Percentiles rank a stretch among this genome's conserved stretches.
These are phyloP conservation scores for Sus cebifrons DNA, from an alignment of 2,797 vertebrate species.

Conservation along the genomic window DNA sequence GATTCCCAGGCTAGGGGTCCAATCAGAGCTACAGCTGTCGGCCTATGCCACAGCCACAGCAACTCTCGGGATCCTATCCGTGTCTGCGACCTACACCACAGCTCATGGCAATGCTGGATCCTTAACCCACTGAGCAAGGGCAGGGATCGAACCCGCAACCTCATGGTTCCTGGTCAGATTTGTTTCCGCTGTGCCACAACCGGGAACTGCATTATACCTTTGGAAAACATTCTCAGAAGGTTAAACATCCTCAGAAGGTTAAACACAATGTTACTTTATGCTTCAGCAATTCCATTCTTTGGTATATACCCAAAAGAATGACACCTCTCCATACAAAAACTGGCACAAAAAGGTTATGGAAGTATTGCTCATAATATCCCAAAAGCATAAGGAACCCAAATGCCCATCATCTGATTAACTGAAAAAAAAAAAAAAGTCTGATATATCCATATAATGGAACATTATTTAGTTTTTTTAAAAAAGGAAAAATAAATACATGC, in stretches of 20 bases:
- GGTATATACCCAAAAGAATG: neutral
- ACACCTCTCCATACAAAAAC: neutral
- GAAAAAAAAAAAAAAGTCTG: neutral
- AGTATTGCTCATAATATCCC: neutral
- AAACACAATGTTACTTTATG: neutral
- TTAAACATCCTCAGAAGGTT: constrained; percentile 37
- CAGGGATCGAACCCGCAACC: no score
- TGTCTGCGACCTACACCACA: no score
- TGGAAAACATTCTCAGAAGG: constrained; percentile 18
- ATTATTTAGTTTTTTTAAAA: neutral
- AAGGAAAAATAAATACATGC: neutral
- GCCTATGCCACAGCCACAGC: no score
- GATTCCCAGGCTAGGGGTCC: no score
- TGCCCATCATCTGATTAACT: neutral
- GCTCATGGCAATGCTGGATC: no score
- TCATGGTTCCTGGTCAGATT: no score
- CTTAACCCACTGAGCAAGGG: no score
- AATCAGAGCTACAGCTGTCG: no score
- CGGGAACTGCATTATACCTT: neutral
- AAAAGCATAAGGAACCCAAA: neutral
- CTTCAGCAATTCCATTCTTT: neutral
- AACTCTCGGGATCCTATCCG: no score
- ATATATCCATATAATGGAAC: neutral
- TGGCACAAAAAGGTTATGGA: neutral
- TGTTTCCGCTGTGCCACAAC: no score